These are phyloP conservation scores for Cepaea nemoralis DNA, from an alignment of 1,140 invertebrate species.

Conservation along the genomic window DNA sequence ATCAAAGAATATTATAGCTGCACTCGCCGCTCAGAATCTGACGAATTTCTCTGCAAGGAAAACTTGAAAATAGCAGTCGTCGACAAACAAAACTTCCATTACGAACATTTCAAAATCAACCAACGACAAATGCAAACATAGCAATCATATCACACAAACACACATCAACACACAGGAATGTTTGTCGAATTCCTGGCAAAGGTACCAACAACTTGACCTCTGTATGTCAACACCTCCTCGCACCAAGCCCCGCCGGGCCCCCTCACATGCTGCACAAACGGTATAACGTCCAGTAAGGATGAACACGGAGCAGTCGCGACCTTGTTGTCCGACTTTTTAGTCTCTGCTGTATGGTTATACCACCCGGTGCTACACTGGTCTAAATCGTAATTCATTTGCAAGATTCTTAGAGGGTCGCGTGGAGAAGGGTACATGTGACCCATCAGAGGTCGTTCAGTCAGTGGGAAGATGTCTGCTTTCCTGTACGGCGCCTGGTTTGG, in stretches of 20 bases:
- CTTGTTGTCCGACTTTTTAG: background rate
- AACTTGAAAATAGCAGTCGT: no score
- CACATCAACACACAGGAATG: conserved; percentile 24
- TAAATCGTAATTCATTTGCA: conserved; percentile 38
- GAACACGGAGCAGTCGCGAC: conserved; percentile 16
- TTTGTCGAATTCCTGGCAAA: conserved; percentile 1
- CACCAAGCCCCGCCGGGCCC: conserved; percentile 31
- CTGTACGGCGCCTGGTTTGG: conserved; percentile 15
- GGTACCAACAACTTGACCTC: background rate
- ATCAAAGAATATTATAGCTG: no score
- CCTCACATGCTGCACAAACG: conserved; percentile 32
- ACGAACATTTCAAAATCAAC: no score
- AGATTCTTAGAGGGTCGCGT: conserved; percentile 22
- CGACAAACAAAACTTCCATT: no score
- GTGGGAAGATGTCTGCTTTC: conserved; percentile 46
- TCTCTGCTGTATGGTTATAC: conserved; percentile 43
- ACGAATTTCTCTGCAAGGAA: no score
- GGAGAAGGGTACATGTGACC: conserved; percentile 45
- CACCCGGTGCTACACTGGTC: conserved; percentile 39
- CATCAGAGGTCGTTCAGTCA: conserved; percentile 41
- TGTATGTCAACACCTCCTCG: conserved; percentile 11
- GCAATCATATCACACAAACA: no score
- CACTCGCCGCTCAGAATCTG: no score
- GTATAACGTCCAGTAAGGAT: background rate
- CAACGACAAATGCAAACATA: no score